A percentile compares a stretch with the other conserved stretches of the same genome.
Conservation (phyloP, 1,140 invertebrate species). For the Danaus plexippus region DNA sequence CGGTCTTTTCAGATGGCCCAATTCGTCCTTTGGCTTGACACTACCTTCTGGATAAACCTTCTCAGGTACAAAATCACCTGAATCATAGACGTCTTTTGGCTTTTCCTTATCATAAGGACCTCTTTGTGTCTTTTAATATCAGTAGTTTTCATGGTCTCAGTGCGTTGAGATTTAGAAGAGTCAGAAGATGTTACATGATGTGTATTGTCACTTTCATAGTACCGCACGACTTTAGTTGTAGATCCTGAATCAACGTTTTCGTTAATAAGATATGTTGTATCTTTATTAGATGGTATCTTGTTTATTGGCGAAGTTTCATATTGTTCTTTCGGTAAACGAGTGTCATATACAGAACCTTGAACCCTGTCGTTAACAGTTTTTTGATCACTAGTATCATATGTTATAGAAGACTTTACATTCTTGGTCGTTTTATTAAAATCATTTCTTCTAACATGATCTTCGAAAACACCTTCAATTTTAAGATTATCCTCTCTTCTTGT, state of each 20-base stretch:
- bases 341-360: slow-evolving; percentile 2
- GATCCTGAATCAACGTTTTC: slow-evolving; percentile 4
- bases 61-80: too few relatives aligned
- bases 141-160: too few relatives aligned
- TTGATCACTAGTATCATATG: slow-evolving; percentile 48
- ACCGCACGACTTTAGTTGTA: slow-evolving; percentile 1
- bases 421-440: slow-evolving; percentile 67
- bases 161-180: neutral
- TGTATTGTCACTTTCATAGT: neutral
- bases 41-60: too few relatives aligned
- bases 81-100: too few relatives aligned
- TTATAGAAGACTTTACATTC: slow-evolving; percentile 48
- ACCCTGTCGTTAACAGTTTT: slow-evolving; percentile 13
- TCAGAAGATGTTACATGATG: slow-evolving; percentile 5
- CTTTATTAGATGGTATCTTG: slow-evolving; percentile 9
- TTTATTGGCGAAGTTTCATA: slow-evolving; percentile 7
- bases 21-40: too few relatives aligned
- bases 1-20: too few relatives aligned
- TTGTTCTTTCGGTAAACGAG: slow-evolving; percentile 4
- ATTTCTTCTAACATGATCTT: slow-evolving; percentile 66
- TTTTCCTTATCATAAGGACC: too few relatives aligned
- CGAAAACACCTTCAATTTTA: slow-evolving; percentile 78
- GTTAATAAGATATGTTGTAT: slow-evolving; percentile 3
- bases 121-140: too few relatives aligned
- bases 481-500: slow-evolving; percentile 76